Conservation (phyloP, 2,113 vertebrate species). For the Carollia perspicillata region DNA sequence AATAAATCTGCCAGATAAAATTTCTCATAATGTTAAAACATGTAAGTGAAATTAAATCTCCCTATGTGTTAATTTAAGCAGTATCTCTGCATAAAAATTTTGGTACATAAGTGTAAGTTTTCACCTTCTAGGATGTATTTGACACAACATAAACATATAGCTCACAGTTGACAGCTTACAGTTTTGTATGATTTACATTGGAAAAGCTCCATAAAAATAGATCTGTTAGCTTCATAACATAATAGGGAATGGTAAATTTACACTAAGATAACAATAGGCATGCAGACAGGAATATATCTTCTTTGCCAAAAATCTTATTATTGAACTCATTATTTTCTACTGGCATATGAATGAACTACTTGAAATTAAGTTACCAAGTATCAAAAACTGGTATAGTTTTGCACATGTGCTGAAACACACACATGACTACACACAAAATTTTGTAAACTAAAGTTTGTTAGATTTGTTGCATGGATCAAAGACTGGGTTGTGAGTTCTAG, state of each 20-base stretch:
- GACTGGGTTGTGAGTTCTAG: neutral
- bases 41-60: constrained; percentile 60
- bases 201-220: constrained; percentile 56
- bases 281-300: neutral
- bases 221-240: constrained; percentile 31
- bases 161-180: constrained; percentile 66
- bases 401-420: neutral
- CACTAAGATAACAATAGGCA: neutral
- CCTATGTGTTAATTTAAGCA: constrained; percentile 46
- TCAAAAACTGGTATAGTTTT: neutral
- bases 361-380: constrained; percentile 29
- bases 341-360: neutral
- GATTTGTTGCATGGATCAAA: neutral
- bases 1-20: constrained; percentile 13
- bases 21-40: constrained; percentile 51
- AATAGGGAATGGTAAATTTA: constrained; percentile 45
- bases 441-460: neutral
- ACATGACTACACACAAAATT: neutral
- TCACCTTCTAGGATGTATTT: constrained; percentile 52
- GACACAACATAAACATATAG: constrained; percentile 53
- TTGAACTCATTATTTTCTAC: neutral
- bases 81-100: constrained; percentile 44
- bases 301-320: constrained; percentile 31
- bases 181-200: constrained; percentile 41
- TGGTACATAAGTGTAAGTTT: constrained; percentile 14